phyloP scores from a whole-genome alignment of 2,888 invertebrate genomes.

The Tetropium fuscum region DNA sequence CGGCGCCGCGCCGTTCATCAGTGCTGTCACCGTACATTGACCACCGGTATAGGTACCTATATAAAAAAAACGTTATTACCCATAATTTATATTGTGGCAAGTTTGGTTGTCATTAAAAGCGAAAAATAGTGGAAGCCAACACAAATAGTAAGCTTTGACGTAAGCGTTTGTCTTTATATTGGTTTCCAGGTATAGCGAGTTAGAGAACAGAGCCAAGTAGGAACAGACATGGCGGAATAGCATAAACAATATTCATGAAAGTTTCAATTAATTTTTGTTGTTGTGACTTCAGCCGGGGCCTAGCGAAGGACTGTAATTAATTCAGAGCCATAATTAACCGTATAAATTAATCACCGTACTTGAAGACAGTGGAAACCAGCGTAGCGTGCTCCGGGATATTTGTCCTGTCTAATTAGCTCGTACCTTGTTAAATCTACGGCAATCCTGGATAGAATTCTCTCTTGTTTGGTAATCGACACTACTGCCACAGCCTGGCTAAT shows the following conservation, averaged over 20 bases:
- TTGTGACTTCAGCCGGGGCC: constrained; percentile 23
- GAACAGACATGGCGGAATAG: no score
- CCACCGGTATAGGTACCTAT: no score
- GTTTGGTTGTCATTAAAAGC: no score
- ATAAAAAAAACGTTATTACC: no score
- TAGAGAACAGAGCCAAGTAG: no score
- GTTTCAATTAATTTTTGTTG: constrained; percentile 30
- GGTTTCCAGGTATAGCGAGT: no score
- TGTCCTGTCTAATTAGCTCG: constrained; percentile 42
- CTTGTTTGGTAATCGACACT: constrained; percentile 44
- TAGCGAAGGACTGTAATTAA: constrained; percentile 36
- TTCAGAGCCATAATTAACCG: constrained; percentile 38
- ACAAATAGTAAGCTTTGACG: no score
- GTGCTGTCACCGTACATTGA: no score
- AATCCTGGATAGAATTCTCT: constrained; percentile 36
- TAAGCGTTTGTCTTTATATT: no score
- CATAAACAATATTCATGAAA: constrained; percentile 27
- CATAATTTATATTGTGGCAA: no score
- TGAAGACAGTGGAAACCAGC: constrained; percentile 36
- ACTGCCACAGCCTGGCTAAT: constrained; percentile 42
- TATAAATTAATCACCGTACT: constrained; percentile 40
- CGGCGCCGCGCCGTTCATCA: no score
- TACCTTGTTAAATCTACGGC: constrained; percentile 42
- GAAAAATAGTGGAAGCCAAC: no score
- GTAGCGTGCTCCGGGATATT: constrained; percentile 38